phyloP scores from a whole-genome alignment of 2,888 invertebrate species.

The Teleogryllus oceanicus region DNA sequence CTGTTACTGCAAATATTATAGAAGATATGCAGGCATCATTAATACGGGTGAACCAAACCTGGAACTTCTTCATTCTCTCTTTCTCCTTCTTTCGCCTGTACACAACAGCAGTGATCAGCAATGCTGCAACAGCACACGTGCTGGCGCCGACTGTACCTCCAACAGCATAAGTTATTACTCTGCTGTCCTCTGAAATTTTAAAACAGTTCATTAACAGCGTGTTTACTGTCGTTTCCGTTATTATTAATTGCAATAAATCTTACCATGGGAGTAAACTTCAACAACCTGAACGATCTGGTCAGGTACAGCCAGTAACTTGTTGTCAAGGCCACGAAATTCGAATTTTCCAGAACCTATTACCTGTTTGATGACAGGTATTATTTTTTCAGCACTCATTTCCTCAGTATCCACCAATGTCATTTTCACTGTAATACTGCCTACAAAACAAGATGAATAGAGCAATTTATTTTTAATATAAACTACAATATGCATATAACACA shows the following conservation, averaged over 20 bases:
- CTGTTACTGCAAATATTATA: too few species aligned
- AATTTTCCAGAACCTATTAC: slow-evolving; percentile 29
- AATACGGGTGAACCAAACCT: neutral
- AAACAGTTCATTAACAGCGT: neutral
- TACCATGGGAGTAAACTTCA: slow-evolving; percentile 31
- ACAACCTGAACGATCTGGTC: slow-evolving; percentile 30
- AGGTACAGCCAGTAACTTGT: slow-evolving; percentile 30
- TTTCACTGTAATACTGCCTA: slow-evolving; percentile 34
- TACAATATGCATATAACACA: too few species aligned
- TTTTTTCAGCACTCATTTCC: slow-evolving; percentile 32
- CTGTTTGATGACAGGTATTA: slow-evolving; percentile 32
- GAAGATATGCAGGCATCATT: neutral
- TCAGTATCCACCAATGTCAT: slow-evolving; percentile 33
- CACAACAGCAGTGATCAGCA: slow-evolving; percentile 26
- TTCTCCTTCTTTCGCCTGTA: slow-evolving; percentile 27
- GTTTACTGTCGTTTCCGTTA: neutral
- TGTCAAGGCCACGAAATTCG: slow-evolving; percentile 29
- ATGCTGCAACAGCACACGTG: neutral
- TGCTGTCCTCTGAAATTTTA: slow-evolving; percentile 27
- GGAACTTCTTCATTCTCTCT: slow-evolving; percentile 3
- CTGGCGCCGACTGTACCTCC: slow-evolving; percentile 29
- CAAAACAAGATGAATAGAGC: neutral
- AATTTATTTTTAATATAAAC: too few species aligned
- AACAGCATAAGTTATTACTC: slow-evolving; percentile 29
- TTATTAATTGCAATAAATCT: neutral